Base-by-base conservation (phyloP, 2,113 vertebrate species). In the Speoplatyrhinus poulsoni region DNA sequence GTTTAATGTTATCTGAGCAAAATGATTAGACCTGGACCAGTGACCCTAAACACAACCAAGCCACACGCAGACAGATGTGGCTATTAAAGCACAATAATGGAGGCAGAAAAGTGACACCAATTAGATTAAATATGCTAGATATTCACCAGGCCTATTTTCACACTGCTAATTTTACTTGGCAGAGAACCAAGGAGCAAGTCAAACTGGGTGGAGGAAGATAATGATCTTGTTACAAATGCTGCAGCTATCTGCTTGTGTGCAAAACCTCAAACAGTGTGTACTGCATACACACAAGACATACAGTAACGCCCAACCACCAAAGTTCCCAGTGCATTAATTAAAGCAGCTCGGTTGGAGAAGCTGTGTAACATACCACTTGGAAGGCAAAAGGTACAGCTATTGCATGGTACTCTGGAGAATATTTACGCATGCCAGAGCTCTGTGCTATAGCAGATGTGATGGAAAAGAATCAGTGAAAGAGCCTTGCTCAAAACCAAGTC, bases 121-220 rank as follows among this genome's bases (percentile, higher is more conserved):
- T 91, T 92, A 91, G 83, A 89, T 90, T 85, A 90, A 87, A 88
- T 86, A 88, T 88, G 82, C 70, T 77, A 82, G 79, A 87, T 89
- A 87, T 88, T 88, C 80, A 73, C 70, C 73, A 55, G n/a, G 72
- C 77, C 72, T 84, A 84, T 82, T 82, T 16, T 60, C 71, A 63
- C 70, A 36, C 55, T 81, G 82, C 72, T 84, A 84, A 88, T 89
- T 89, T 84, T 77, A 85, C 76, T 59, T 85, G 82, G 84, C 83
- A 85, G 70, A 67, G 82, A 82, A 88, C 73, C 76, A 80, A 76
- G 80, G 82, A 83, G 79, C 80, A 81, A 78, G 67, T 84, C 62
- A 57, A 75, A 79, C 79, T 78, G 80, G 75, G 85, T 83, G 86
- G 83, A 82, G 79, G 53, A 82, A 82, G 87, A 91, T 92, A 90